A percentile compares a stretch with the other conserved stretches of the same genome.
Evolutionary conservation across 2,113 vertebrate genomes (phyloP).

Genomic region (Tetrax tetrax): DNA sequence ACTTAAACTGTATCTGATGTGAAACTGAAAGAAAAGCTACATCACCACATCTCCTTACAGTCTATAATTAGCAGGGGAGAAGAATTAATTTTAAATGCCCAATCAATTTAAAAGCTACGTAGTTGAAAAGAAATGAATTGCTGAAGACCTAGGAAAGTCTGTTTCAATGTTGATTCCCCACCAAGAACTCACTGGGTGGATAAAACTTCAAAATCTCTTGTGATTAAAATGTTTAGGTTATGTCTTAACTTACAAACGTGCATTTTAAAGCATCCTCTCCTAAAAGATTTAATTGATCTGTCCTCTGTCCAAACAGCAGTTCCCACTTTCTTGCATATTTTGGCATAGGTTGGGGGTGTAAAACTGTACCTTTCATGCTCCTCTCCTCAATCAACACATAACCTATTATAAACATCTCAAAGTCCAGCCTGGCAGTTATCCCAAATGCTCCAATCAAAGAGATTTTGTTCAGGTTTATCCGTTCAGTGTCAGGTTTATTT

Average conservation of each 20-base stretch:
- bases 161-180: background rate
- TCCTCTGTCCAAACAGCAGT: slow-evolving; percentile 39
- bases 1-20: background rate
- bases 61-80: background rate
- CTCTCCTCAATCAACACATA: slow-evolving; percentile 70
- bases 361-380: slow-evolving; percentile 43
- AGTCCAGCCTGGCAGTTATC: slow-evolving; percentile 61
- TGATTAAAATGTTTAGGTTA: slow-evolving; percentile 59
- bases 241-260: slow-evolving; percentile 57
- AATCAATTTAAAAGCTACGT: slow-evolving; percentile 15
- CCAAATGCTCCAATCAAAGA: slow-evolving; percentile 67
- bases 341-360: slow-evolving; percentile 11
- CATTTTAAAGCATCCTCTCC: slow-evolving; percentile 57
- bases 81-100: background rate
- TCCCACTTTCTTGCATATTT: slow-evolving; percentile 18
- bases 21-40: slow-evolving; percentile 8
- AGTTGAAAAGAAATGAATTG: background rate
- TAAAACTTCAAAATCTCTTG: slow-evolving; percentile 27
- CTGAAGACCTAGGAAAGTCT: background rate
- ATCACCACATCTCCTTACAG: background rate
- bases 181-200: slow-evolving; percentile 6
- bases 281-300: slow-evolving; percentile 63
- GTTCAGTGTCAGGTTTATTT: slow-evolving; percentile 58
- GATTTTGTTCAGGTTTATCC: slow-evolving; percentile 68
- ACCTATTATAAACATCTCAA: slow-evolving; percentile 64